Evolutionary conservation across 2,113 vertebrate genomes (phyloP).

Genomic region (Campylomormyrus tamandua): DNA sequence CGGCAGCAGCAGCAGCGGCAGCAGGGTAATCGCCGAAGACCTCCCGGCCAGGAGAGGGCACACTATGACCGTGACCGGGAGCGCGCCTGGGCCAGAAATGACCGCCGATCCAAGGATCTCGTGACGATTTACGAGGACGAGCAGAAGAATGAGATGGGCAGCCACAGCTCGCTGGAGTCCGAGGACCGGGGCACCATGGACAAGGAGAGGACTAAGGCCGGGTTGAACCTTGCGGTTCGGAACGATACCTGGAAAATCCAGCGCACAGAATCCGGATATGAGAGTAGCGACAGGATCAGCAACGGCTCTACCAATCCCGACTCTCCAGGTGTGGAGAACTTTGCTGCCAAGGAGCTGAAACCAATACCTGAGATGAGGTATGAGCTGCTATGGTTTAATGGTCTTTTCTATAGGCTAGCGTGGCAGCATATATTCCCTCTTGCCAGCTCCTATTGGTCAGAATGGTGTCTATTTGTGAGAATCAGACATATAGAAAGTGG

Average conservation of each 20-base stretch:
- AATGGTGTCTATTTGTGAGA: not conserved
- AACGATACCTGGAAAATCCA: constrained; percentile 81
- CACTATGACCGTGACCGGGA: constrained; percentile 51
- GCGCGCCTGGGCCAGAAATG: constrained; percentile 59
- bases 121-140: constrained; percentile 97
- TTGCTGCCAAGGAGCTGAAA: constrained; percentile 50
- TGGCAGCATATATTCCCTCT: not conserved
- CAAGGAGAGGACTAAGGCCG: constrained; percentile 56
- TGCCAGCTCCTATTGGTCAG: not conserved
- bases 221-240: constrained; percentile 53
- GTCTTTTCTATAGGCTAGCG: not conserved
- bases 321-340: constrained; percentile 68
- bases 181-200: constrained; percentile 64
- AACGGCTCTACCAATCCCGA: constrained; percentile 78
- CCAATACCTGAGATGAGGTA: constrained; percentile 71
- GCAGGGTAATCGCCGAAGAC: constrained; percentile 62
- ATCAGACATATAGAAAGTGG: not conserved
- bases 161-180: constrained; percentile 73
- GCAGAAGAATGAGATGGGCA: constrained; percentile 69
- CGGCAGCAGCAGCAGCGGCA: constrained; percentile 49
- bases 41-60: constrained; percentile 45
- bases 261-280: constrained; percentile 85
- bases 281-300: constrained; percentile 85
- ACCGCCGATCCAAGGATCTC: constrained; percentile 72
- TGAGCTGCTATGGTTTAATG: constrained; percentile 13